Conservation (phyloP, 2,113 vertebrate species). For the Diadophis punctatus region DNA sequence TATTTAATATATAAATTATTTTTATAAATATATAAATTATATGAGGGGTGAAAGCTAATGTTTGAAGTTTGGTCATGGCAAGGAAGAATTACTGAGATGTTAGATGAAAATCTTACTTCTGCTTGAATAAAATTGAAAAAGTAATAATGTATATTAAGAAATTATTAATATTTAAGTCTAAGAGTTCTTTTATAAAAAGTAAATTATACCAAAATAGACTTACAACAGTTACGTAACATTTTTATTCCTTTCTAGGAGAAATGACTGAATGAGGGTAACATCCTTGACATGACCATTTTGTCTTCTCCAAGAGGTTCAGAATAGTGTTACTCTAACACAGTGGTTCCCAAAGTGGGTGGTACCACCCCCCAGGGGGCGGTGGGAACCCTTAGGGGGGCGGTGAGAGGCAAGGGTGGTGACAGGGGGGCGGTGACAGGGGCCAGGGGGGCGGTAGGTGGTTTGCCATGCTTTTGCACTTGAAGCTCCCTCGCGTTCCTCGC, state of each 20-base stretch:
- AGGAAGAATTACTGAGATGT: slow-evolving; percentile 33
- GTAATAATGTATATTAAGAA: background rate
- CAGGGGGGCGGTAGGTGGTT: no score
- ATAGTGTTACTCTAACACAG: background rate
- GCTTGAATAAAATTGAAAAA: slow-evolving; percentile 10
- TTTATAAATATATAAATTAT: slow-evolving; percentile 15
- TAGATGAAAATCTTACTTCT: slow-evolving; percentile 21
- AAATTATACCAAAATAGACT: background rate
- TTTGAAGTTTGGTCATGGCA: background rate
- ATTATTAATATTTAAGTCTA: background rate
- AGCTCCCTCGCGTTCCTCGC: no score
- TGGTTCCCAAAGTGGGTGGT: no score
- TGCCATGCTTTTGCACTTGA: no score
- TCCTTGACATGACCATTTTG: background rate
- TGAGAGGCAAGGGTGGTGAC: no score
- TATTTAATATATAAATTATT: no score
- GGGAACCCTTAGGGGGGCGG: no score
- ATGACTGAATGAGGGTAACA: background rate
- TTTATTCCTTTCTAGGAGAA: background rate
- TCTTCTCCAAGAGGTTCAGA: background rate
- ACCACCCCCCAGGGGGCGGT: no score
- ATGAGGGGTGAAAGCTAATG: slow-evolving; percentile 11
- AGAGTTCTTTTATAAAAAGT: background rate
- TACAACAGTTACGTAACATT: background rate
- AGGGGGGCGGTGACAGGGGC: no score